phyloP scores from a whole-genome alignment of 2,888 invertebrate species.

The Heliconius sara region DNA sequence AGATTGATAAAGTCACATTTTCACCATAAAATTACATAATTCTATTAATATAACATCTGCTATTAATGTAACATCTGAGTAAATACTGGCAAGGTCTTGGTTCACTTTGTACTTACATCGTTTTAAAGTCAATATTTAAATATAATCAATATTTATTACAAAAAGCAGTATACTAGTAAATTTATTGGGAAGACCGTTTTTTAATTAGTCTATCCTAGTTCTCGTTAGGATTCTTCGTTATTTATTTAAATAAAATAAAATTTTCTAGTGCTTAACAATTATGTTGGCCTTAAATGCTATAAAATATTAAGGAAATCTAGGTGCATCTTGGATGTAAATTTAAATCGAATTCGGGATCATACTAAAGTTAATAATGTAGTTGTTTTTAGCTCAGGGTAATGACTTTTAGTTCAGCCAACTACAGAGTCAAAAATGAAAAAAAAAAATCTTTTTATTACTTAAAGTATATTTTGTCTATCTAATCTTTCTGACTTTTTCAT shows the following conservation, averaged over 20 bases:
- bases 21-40: neutral
- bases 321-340: neutral
- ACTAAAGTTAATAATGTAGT: neutral
- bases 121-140: neutral
- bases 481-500: neutral
- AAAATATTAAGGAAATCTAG: neutral
- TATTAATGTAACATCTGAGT: conserved; percentile 32
- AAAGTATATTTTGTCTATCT: neutral
- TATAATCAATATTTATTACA: neutral
- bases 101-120: conserved; percentile 6
- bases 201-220: too few species aligned
- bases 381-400: neutral
- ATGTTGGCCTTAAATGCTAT: neutral
- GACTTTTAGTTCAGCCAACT: neutral
- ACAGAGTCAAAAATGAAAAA: neutral
- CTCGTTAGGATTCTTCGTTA: too few species aligned
- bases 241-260: too few species aligned
- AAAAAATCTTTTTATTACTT: neutral
- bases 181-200: neutral
- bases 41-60: too few species aligned
- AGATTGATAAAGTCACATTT: conserved; percentile 36
- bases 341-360: neutral
- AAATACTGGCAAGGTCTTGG: conserved; percentile 32
- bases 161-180: neutral
- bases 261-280: neutral